Conservation (phyloP, 2,888 invertebrate genomes). For the Tridacna gigas region DNA sequence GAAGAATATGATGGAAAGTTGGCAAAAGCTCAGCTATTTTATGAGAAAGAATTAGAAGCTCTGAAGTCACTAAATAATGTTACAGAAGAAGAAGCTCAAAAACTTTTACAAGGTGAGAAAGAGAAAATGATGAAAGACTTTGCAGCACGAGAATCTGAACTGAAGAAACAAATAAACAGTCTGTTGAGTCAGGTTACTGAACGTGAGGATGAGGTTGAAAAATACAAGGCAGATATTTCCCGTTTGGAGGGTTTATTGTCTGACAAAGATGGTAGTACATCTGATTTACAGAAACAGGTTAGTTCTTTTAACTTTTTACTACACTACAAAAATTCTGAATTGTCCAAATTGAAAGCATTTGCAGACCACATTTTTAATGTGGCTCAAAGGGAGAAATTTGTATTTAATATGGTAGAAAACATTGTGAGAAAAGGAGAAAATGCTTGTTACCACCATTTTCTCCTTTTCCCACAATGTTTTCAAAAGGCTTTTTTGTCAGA, state of each 20-base stretch:
- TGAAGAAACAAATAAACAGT: slow-evolving; percentile 79
- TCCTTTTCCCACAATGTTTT: too few relatives aligned
- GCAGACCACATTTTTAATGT: too few relatives aligned
- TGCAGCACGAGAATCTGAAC: slow-evolving; percentile 72
- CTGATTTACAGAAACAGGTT: slow-evolving; percentile 76
- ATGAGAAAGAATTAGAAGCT: slow-evolving; percentile 83
- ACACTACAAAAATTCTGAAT: not conserved
- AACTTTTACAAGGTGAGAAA: slow-evolving; percentile 73
- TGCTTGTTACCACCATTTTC: too few relatives aligned
- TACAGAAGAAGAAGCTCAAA: slow-evolving; percentile 70
- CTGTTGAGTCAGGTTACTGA: slow-evolving; percentile 77
- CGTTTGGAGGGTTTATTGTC: slow-evolving; percentile 63
- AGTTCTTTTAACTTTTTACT: slow-evolving; percentile 23
- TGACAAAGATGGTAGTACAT: slow-evolving; percentile 70
- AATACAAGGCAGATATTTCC: slow-evolving; percentile 71
- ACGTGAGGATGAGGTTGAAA: slow-evolving; percentile 78
- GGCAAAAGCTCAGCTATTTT: slow-evolving; percentile 81
- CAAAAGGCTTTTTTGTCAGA: too few relatives aligned
- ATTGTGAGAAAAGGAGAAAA: too few relatives aligned
- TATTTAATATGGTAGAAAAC: too few relatives aligned
- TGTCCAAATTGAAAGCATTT: not conserved
- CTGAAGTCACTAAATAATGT: slow-evolving; percentile 72
- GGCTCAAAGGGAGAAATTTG: too few relatives aligned
- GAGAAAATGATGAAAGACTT: slow-evolving; percentile 81
- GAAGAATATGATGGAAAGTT: slow-evolving; percentile 83